Evolutionary conservation across 1,140 invertebrate species (phyloP).

Genomic region (Glomeris maerens): DNA sequence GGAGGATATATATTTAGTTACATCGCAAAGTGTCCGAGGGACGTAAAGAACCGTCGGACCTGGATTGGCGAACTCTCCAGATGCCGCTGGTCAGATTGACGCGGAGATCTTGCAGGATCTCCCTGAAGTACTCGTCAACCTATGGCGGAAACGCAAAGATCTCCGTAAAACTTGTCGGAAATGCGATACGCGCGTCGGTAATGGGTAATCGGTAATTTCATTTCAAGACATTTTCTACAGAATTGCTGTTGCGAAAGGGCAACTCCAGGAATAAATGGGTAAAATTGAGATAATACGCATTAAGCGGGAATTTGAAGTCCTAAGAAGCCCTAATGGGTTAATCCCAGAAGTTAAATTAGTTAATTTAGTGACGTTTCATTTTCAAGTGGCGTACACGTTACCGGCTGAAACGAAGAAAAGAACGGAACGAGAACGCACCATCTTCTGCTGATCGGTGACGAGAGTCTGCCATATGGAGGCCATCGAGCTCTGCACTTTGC

Average conservation of each 20-base stretch:
- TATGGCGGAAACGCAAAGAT: constrained; percentile 28
- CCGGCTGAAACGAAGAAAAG: constrained; percentile 8
- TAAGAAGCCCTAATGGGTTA: too few relatives aligned
- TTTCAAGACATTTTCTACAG: not conserved
- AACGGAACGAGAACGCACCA: constrained; percentile 42
- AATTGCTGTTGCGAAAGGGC: too few relatives aligned
- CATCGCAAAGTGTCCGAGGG: constrained; percentile 1
- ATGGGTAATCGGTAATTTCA: not conserved
- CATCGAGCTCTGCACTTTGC: constrained; percentile 81
- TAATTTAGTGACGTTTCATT: too few relatives aligned
- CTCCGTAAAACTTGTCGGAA: too few relatives aligned
- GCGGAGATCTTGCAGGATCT: constrained; percentile 67
- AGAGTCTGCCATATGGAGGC: constrained; percentile 77
- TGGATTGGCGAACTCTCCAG: constrained; percentile 80
- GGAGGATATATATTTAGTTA: not conserved
- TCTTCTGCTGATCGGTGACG: constrained; percentile 69
- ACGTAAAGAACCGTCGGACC: constrained; percentile 26
- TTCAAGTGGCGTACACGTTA: too few relatives aligned
- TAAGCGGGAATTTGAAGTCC: too few relatives aligned
- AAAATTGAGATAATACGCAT: too few relatives aligned
- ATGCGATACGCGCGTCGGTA: not conserved
- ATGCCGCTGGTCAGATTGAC: constrained; percentile 64
- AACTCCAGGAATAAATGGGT: too few relatives aligned
- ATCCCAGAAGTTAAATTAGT: constrained; percentile 3
- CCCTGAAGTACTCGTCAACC: constrained; percentile 73